Base-by-base conservation (phyloP, 2,797 vertebrate genomes). In the Rhabdophis nuchalis region DNA sequence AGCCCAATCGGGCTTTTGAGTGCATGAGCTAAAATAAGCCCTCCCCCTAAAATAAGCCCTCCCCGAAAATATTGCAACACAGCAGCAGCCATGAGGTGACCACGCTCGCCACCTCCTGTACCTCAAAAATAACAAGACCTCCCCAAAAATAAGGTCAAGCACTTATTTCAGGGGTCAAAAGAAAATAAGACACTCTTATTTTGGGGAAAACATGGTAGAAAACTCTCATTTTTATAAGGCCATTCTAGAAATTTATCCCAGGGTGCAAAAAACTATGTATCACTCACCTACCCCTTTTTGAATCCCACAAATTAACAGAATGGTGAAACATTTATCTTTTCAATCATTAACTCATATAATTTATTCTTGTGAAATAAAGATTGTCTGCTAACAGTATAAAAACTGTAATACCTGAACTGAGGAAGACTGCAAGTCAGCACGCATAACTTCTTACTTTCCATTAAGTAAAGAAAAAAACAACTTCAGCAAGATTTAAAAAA, bases 381-480 rank as follows among this genome's bases (percentile, higher is more conserved):
- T 32, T 94, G 95, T 94, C 53, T 29, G 18, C 53, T 91, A 50
- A 91, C 94, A 94, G 54, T 16, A 25, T 89, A 85, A 86, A 94
- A 41, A 41, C 4, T 82, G 0, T 5, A 3, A 36, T 61, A 54
- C 86, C 94, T 90, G 8, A 95, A 87, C 0, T 53, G 5, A 86
- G 64, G 9, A 27, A 54, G 85, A 92, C 60, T 7, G 86, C 86
- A 57, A n/a, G 1, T 57, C 54, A 27, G 56, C 8, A 1, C 11
- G 52, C 7, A 1, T 86, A 68, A 88, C 90, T 52, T 85, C 91
- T 50, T 58, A 54, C 8, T 25, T 2, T 7, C 23, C 32, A 52
- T 23, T 0, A 94, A 64, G 93, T 87, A 12, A 72, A 93, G 91
- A 89, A 93, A 91, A 91, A 56, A 95, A 86, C 27, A 94, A 95